phyloP scores from a whole-genome alignment of 2,113 vertebrate species.

The Pelvicachromis taeniatus region DNA sequence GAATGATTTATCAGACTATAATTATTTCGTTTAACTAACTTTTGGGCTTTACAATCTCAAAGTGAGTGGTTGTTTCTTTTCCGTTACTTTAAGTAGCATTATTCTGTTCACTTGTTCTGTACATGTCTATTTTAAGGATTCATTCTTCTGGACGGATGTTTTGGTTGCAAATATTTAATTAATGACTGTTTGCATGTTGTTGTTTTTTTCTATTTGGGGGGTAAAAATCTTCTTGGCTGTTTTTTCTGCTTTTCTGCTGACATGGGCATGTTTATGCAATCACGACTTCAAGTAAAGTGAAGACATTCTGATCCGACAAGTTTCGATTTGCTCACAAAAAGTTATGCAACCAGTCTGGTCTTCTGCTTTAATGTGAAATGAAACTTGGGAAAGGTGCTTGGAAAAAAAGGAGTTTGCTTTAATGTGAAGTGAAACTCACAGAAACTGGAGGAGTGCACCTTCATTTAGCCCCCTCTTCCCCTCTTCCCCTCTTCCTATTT shows the following conservation, averaged over 20 bases:
- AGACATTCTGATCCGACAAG: neutral
- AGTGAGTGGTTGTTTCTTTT: neutral
- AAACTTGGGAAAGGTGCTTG: slow-evolving; percentile 15
- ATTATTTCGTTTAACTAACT: neutral
- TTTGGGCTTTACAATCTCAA: neutral
- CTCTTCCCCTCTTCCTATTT: neutral
- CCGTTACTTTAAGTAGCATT: neutral
- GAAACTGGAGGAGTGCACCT: neutral
- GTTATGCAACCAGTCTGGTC: neutral
- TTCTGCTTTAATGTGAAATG: neutral
- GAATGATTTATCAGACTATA: slow-evolving; percentile 32
- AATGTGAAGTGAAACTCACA: neutral
- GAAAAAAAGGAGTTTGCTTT: neutral
- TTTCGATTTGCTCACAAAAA: accelerated
- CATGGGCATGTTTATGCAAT: neutral
- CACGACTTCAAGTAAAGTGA: neutral
- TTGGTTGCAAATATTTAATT: neutral
- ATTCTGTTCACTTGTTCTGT: neutral
- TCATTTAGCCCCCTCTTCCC: neutral
- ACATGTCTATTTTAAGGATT: neutral
- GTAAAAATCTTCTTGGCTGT: slow-evolving; percentile 14
- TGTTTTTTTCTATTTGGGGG: neutral
- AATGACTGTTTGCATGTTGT: neutral
- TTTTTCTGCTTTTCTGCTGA: neutral
- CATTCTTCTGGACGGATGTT: slow-evolving; percentile 9